These are phyloP conservation scores for Lingula anatina DNA, from an alignment of 2,888 invertebrate genomes.

Conservation along the genomic window DNA sequence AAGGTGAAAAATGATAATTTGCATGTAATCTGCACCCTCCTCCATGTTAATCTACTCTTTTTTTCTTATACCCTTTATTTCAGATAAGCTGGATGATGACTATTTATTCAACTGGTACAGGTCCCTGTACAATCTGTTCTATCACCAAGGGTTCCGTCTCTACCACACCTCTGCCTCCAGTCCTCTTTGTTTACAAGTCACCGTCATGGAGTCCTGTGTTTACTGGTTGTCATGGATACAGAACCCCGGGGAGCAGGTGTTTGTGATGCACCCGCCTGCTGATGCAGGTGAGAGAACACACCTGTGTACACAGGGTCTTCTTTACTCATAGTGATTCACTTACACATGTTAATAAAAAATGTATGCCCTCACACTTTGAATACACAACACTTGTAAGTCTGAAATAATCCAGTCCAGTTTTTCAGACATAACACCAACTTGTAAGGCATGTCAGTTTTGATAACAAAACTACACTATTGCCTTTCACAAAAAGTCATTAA, in stretches of 20 bases:
- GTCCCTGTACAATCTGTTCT: conserved; percentile 38
- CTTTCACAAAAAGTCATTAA: too few species aligned
- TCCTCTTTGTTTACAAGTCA: conserved; percentile 44
- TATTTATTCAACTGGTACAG: conserved; percentile 27
- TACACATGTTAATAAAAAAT: too few species aligned
- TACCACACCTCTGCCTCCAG: conserved; percentile 39
- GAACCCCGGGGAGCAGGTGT: conserved; percentile 32
- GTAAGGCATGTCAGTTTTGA: too few species aligned
- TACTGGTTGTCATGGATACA: conserved; percentile 41
- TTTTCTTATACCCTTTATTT: conserved; percentile 1
- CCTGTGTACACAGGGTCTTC: neutral
- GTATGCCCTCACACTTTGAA: too few species aligned
- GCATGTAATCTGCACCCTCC: too few species aligned
- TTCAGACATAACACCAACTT: too few species aligned
- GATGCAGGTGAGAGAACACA: conserved; percentile 23
- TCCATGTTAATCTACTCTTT: neutral
- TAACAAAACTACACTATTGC: too few species aligned
- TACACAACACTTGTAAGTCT: too few species aligned
- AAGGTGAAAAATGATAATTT: too few species aligned
- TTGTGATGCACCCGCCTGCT: conserved; percentile 24
- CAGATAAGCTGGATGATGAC: conserved; percentile 20
- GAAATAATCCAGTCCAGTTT: too few species aligned
- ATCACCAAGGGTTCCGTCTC: conserved; percentile 32
- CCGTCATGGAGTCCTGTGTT: conserved; percentile 47
- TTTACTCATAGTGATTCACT: too few species aligned